Evolutionary conservation across 2,888 invertebrate species (phyloP), one percentile per base, ranked within the genome.

Genomic region (Limnephilus rhombicus): DNA sequence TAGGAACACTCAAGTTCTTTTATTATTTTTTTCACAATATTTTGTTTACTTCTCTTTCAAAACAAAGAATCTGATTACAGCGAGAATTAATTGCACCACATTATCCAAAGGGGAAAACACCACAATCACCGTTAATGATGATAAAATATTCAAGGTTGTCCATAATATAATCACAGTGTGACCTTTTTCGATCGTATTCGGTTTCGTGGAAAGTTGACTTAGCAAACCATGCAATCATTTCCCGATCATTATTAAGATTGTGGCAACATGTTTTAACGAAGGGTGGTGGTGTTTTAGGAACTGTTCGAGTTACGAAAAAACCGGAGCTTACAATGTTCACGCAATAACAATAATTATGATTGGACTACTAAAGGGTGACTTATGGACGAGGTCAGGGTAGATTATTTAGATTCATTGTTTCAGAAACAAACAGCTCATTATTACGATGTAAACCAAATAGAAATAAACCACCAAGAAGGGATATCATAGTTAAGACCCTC

Each of bases 241-340:
- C 18, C 29, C 68, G 87, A 87, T 87, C 34, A 53, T 87, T 87
- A 87, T 87, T 53, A 87, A 87, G 87, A 87, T 87, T 87, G 68
- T n/a, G 18, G 34, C 31, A 68, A 87, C 87, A 31, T 31, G 87
- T 18, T 53, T 15, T 49, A 53, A 87, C n/a, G 85, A 41, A n/a
- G 41, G 85, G 24, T 85, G 41, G 24, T 85, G 41, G 41, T 85
- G 37, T 85, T 37, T 85, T 29, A 68, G 29, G n/a, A 24, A 34
- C 15, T 87, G 53, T 87, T 53, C 31, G 13, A 87, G 29, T 24
- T 15, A 68, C 31, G 53, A n/a, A 68, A 85, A 87, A 87, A 34
- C 13, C 13, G 34, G 18, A 87, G 68, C 85, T 15, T 53, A 68
- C 68, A 68, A 31, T 53, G 87, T 87, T 87, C 53, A 87, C 87